These are phyloP conservation scores for Anomalospiza imberbis DNA, from an alignment of 2,797 vertebrate genomes.

Conservation along the genomic window DNA sequence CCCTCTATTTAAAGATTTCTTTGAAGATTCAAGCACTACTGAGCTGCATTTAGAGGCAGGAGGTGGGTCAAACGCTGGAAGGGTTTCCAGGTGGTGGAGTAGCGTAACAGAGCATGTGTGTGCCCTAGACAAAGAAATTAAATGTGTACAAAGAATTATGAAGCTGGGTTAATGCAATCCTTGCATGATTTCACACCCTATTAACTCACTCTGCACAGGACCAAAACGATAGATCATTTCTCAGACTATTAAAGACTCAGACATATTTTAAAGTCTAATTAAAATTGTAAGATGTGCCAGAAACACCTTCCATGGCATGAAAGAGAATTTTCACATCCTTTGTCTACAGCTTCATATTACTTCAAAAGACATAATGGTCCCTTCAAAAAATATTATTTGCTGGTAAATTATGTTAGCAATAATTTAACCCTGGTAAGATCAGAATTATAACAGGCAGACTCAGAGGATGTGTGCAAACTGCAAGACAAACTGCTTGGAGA, in stretches of 20 bases:
- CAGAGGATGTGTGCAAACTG: not conserved
- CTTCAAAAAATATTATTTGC: not conserved
- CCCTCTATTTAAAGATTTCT: slow-evolving; percentile 41
- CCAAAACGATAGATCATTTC: not conserved
- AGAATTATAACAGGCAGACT: not conserved
- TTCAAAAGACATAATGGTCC: not conserved
- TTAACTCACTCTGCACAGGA: slow-evolving; percentile 35
- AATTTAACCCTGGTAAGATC: not conserved
- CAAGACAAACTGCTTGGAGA: not conserved
- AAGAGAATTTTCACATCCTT: slow-evolving; percentile 13
- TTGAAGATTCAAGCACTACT: not conserved
- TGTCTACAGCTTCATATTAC: not conserved
- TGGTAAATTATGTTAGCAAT: not conserved
- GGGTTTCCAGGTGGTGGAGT: slow-evolving; percentile 2
- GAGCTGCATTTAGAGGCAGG: not conserved
- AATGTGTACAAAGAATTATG: not conserved
- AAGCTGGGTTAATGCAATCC: slow-evolving; percentile 7
- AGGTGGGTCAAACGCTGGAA: not conserved
- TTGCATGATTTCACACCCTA: slow-evolving; percentile 53
- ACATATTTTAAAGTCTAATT: slow-evolving; percentile 44
- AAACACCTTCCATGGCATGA: not conserved
- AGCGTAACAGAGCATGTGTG: not conserved
- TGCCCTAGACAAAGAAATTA: slow-evolving; percentile 22
- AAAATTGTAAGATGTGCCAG: slow-evolving; percentile 24
- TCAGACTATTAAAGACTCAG: slow-evolving; percentile 26